These are phyloP conservation scores for Rhinichthys osculus DNA, from an alignment of 2,797 vertebrate species.

Conservation along the genomic window DNA sequence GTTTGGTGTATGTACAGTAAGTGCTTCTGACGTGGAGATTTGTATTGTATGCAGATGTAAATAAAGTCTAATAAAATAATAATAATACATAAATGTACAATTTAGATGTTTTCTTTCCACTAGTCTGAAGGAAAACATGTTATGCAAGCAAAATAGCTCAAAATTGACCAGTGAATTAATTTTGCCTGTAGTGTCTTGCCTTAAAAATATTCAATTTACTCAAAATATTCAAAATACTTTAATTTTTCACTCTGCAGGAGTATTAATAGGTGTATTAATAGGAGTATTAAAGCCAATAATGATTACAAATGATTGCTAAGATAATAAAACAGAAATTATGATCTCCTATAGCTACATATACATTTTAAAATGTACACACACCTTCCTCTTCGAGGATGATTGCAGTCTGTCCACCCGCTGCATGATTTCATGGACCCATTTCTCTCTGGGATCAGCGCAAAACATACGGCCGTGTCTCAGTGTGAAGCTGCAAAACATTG, in stretches of 20 bases:
- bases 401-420: conserved; percentile 36
- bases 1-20: not conserved
- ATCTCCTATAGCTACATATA: not conserved
- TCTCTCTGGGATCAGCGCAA: conserved; percentile 69
- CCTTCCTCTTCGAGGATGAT: not conserved
- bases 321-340: not conserved
- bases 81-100: not conserved
- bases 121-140: not conserved
- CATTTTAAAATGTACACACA: not conserved
- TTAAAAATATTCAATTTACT: not conserved
- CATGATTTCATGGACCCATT: conserved; percentile 67
- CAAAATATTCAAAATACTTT: too few relatives aligned
- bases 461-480: conserved; percentile 59
- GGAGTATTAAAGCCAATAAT: not conserved
- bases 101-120: not conserved
- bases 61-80: not conserved
- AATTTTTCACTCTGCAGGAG: too few relatives aligned
- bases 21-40: not conserved
- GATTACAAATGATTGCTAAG: not conserved
- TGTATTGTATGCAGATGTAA: too few relatives aligned
- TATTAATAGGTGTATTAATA: too few relatives aligned
- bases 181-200: not conserved
- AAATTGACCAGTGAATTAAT: too few relatives aligned
- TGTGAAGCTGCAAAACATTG: conserved; percentile 67
- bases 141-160: not conserved